Conservation (phyloP, 2,113 vertebrate species). For the Mirounga angustirostris region DNA sequence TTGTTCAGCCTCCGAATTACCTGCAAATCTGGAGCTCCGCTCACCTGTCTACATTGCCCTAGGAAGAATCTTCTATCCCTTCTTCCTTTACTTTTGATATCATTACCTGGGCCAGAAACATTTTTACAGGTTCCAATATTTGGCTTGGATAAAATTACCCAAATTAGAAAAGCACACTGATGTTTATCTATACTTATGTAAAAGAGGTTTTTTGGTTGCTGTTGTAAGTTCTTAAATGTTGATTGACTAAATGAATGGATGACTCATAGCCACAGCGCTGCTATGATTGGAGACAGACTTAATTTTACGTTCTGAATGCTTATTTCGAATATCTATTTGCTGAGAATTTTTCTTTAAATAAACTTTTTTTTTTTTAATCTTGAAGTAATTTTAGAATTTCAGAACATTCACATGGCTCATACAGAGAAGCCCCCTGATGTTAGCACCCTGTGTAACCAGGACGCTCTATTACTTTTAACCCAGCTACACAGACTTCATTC, state of each 20-base stretch:
- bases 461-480: not conserved
- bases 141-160: not conserved
- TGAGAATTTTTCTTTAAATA: not conserved
- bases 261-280: rapidly evolving
- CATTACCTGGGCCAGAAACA: not conserved
- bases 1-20: not conserved
- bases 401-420: not conserved
- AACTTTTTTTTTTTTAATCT: not conserved
- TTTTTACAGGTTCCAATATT: not conserved
- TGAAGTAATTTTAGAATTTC: not conserved
- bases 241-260: not conserved
- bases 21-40: rapidly evolving
- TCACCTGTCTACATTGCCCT: not conserved
- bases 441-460: not conserved
- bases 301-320: not conserved
- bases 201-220: not conserved
- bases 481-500: not conserved
- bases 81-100: not conserved
- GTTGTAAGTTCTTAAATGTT: not conserved
- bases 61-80: not conserved
- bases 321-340: not conserved
- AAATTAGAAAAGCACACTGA: not conserved
- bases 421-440: not conserved
- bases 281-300: not conserved
- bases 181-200: not conserved